Conservation (phyloP, 2,797 vertebrate species). For the Trachops cirrhosus region DNA sequence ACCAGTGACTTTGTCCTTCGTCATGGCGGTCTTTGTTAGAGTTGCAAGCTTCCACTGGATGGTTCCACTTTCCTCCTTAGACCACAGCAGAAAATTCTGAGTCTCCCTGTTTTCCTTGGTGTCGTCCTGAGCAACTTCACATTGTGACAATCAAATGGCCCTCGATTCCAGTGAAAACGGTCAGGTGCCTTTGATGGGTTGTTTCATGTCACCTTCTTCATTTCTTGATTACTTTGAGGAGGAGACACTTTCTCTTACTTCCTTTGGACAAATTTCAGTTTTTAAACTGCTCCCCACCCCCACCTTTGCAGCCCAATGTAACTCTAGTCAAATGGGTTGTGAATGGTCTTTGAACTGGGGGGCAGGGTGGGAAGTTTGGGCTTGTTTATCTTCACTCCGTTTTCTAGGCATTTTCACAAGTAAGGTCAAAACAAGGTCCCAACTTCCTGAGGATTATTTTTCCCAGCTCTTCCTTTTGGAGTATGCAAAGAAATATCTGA, state of each 20-base stretch:
- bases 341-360: background rate
- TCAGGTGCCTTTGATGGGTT: background rate
- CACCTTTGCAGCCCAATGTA: background rate
- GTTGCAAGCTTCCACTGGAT: background rate
- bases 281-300: background rate
- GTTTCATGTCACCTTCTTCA: background rate
- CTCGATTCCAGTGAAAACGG: background rate
- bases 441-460: background rate
- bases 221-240: background rate
- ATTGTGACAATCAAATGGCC: background rate
- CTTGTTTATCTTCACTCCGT: background rate
- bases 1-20: background rate
- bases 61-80: background rate
- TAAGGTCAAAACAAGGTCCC: background rate
- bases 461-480: background rate
- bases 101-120: background rate
- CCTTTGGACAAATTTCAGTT: background rate
- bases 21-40: background rate
- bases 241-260: background rate
- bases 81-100: background rate
- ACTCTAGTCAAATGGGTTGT: background rate
- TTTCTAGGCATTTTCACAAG: background rate
- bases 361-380: background rate
- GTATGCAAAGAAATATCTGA: background rate
- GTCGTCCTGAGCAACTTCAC: background rate